A percentile compares a stretch with the other conserved stretches of the same genome.
Evolutionary conservation across 1,140 invertebrate genomes (phyloP).

Genomic region (Chrysoperla carnea): DNA sequence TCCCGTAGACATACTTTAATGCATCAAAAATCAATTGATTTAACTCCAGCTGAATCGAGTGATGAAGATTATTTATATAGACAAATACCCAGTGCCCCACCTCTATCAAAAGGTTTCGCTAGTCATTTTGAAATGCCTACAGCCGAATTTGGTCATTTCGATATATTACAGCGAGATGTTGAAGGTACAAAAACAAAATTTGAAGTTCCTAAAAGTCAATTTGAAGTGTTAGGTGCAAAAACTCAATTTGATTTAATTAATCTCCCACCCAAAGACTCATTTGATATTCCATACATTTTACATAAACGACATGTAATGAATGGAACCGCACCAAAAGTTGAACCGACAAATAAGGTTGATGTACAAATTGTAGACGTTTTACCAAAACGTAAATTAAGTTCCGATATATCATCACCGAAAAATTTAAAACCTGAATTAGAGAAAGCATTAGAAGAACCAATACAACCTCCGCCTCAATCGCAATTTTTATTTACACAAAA

Average conservation of each 20-base stretch:
- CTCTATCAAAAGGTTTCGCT: slow-evolving; percentile 31
- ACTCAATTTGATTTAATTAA: slow-evolving; percentile 22
- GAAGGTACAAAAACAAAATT: slow-evolving; percentile 23
- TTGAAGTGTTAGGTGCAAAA: slow-evolving; percentile 21
- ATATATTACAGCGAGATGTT: slow-evolving; percentile 32
- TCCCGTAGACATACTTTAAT: slow-evolving; percentile 55
- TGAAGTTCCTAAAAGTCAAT: slow-evolving; percentile 37
- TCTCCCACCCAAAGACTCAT: slow-evolving; percentile 29
- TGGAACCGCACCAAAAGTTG: slow-evolving; percentile 39
- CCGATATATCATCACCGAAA: slow-evolving; percentile 29
- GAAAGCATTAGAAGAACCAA: not conserved
- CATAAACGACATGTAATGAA: slow-evolving; percentile 71
- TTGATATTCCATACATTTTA: slow-evolving; percentile 64
- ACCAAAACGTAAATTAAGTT: slow-evolving; percentile 19
- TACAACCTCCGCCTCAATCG: not conserved
- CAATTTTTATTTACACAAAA: slow-evolving; percentile 48
- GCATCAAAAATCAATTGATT: slow-evolving; percentile 71
- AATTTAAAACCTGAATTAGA: slow-evolving; percentile 26
- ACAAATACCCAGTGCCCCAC: slow-evolving; percentile 48
- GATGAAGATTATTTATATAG: slow-evolving; percentile 58
- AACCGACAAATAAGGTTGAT: not conserved
- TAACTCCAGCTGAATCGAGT: slow-evolving; percentile 63
- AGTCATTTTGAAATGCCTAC: slow-evolving; percentile 23
- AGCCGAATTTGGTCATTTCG: slow-evolving; percentile 45
- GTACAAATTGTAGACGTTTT: slow-evolving; percentile 2